Evolutionary conservation across 2,797 vertebrate genomes (phyloP).

Genomic region (Danio choprae): DNA sequence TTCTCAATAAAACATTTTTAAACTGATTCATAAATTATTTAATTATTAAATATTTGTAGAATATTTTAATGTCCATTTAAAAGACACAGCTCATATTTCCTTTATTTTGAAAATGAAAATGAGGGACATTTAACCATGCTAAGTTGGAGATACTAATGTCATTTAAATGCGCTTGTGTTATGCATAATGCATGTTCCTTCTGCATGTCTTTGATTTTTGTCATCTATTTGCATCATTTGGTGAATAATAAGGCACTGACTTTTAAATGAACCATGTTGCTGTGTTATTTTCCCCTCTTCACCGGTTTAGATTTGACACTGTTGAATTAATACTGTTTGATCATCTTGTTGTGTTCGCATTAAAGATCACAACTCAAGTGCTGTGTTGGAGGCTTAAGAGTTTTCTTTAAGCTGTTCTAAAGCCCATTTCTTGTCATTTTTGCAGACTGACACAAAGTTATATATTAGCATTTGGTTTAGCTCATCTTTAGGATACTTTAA

Average conservation of each 20-base stretch:
- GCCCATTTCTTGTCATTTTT: not conserved
- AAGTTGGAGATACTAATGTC: constrained; percentile 34
- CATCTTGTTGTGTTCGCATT: constrained; percentile 25
- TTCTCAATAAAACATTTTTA: too few species aligned
- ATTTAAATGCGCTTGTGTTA: constrained; percentile 30
- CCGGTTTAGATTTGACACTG: constrained; percentile 42
- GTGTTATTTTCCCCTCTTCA: constrained; percentile 40
- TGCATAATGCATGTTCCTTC: constrained; percentile 41
- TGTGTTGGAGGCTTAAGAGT: constrained; percentile 33
- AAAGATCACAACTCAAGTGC: constrained; percentile 18
- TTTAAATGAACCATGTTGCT: constrained; percentile 36
- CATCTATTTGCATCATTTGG: constrained; percentile 39
- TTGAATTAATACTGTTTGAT: constrained; percentile 50
- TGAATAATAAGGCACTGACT: constrained; percentile 36
- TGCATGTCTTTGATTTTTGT: constrained; percentile 40
- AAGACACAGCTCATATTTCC: not conserved
- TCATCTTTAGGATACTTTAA: not conserved
- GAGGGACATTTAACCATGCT: constrained; percentile 22
- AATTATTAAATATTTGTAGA: not conserved
- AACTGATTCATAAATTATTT: too few species aligned
- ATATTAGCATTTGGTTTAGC: not conserved
- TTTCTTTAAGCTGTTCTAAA: not conserved
- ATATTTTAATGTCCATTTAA: not conserved
- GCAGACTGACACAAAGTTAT: not conserved
- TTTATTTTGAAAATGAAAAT: constrained; percentile 24